phyloP scores from a whole-genome alignment of 2,113 vertebrate species.

The Notarius lentiginosus region DNA sequence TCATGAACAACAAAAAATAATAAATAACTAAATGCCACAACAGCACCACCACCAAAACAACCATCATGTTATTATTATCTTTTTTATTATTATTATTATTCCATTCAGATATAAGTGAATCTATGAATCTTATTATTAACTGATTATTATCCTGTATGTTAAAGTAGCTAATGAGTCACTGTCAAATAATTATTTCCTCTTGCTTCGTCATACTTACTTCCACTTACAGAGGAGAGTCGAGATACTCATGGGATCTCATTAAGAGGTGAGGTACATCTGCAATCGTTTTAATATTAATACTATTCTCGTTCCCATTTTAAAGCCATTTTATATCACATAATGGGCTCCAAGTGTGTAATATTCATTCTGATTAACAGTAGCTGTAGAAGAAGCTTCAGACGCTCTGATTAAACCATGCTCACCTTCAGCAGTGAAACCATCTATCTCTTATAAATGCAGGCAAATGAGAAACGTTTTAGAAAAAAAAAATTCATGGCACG shows the following conservation, averaged over 20 bases:
- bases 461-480: not conserved
- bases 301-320: not conserved
- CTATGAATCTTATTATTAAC: too few relatives aligned
- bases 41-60: too few relatives aligned
- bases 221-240: not conserved
- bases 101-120: not conserved
- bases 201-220: not conserved
- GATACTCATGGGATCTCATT: conserved; percentile 6
- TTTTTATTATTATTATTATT: too few relatives aligned
- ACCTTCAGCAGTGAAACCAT: not conserved
- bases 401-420: conserved; percentile 3
- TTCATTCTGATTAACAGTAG: not conserved
- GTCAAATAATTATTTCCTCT: not conserved
- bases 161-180: not conserved
- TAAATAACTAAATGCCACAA: too few relatives aligned
- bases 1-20: too few relatives aligned
- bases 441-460: not conserved
- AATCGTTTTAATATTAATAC: not conserved
- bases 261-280: not conserved
- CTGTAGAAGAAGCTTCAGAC: not conserved
- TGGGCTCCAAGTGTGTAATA: not conserved
- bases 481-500: not conserved
- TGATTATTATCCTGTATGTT: not conserved
- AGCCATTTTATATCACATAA: not conserved
- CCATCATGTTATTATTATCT: too few relatives aligned